These are phyloP conservation scores for Strongylocentrotus purpuratus DNA, from an alignment of 35 echinoderm and acorn worm genomes.

Conservation along the genomic window DNA sequence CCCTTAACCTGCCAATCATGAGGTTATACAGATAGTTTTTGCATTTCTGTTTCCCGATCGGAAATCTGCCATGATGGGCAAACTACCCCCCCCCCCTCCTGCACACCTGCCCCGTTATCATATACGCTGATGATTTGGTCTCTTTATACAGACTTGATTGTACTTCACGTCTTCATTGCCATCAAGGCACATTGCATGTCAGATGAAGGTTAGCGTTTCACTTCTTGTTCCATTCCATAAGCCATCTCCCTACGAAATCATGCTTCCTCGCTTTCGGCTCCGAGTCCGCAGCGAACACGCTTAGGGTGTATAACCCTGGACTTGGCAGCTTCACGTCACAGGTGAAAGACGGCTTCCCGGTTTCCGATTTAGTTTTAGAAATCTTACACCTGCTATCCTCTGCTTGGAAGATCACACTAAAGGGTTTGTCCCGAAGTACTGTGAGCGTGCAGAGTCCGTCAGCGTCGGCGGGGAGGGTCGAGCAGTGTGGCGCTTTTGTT, in stretches of 20 bases:
- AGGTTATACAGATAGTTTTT: too few relatives aligned
- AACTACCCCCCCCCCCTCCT: too few relatives aligned
- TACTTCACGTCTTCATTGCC: background rate
- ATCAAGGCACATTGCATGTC: background rate
- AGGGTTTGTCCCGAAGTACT: background rate
- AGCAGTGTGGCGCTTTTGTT: background rate
- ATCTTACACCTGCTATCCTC: background rate
- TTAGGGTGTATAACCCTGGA: background rate
- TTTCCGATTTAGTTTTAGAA: background rate
- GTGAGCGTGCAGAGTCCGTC: background rate
- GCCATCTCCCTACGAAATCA: background rate
- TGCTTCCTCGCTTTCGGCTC: background rate
- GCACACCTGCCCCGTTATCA: too few relatives aligned
- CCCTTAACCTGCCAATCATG: too few relatives aligned
- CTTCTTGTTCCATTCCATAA: slow-evolving; percentile 5
- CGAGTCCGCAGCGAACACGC: background rate
- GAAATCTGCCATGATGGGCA: too few relatives aligned
- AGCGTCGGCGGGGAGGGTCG: background rate
- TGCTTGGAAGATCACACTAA: background rate
- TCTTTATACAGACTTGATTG: too few relatives aligned
- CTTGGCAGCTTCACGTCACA: background rate
- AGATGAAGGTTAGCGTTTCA: background rate
- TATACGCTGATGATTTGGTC: too few relatives aligned
- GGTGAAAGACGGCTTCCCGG: background rate
- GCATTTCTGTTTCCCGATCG: too few relatives aligned